Evolutionary conservation across 2,888 invertebrate species (phyloP), one percentile per base, ranked within the genome.

Genomic region (Nebria brevicollis): DNA sequence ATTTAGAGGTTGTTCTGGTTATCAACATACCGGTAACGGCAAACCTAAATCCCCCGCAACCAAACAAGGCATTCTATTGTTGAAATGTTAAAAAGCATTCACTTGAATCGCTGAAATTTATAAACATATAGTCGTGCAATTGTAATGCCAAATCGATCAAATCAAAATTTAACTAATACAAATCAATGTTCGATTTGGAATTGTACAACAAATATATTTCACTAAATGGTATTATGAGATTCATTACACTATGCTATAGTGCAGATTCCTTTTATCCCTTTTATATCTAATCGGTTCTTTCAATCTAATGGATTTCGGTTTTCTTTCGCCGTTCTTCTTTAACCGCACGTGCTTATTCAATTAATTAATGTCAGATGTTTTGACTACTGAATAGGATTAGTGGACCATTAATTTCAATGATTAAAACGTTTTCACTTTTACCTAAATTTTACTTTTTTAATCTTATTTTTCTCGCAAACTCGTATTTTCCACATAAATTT

Each of bases 341-440:
- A 20, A 20, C 64, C 25, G 54, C 15, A 68, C 54, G 43, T 68
- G 79, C 43, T 79, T 74, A 79, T 79, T 79, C 79, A 79, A 79
- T 79, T 79, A 79, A 79, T 79, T 79, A 74, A 66, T 74, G 15
- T 73, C 15, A 25, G 75, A 79, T 79, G 75, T 79, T 79, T 79
- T 79, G 79, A 74, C 75, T 79, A 79, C 79, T 54, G 66, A 74
- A 79, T 79, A 79, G 66, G 25, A 43, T 42, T 66, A 43, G 75
- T 74, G 54, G 13, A 73, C 70, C 79, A 79, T 79, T 79, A 79
- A 79, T 79, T 79, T 79, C 74, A 79, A 79, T 79, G 79, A 79
- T 79, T 79, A 79, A 79, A 79, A 79, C 79, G 79, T 79, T 79
- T 79, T 75, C 79, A 66, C 75, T 79, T 75, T 74, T 66, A 79